Conservation (phyloP, 2,888 invertebrate genomes). For the Chalcis sispes region DNA sequence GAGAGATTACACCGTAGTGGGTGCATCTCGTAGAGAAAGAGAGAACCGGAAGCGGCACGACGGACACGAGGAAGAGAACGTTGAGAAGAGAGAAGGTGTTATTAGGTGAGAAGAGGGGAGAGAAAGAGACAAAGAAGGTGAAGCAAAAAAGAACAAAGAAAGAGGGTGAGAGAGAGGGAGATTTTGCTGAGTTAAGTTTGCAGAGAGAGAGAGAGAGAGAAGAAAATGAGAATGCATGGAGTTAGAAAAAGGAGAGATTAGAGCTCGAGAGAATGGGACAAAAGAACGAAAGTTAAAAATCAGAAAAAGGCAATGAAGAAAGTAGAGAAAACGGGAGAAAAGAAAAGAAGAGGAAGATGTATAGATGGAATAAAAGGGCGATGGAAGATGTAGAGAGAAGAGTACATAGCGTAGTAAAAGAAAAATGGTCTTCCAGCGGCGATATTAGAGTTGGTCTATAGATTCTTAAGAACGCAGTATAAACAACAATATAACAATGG, state of each 20-base stretch:
- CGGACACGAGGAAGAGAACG: not conserved
- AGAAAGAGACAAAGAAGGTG: not conserved
- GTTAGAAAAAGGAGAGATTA: no score
- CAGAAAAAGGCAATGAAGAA: not conserved
- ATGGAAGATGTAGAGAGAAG: not conserved
- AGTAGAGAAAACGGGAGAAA: not conserved
- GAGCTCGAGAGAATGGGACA: not conserved
- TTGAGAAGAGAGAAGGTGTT: not conserved
- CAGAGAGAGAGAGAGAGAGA: not conserved
- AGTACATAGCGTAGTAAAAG: no score
- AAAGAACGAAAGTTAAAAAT: constrained; percentile 3
- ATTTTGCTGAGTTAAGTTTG: no score
- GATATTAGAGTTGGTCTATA: no score
- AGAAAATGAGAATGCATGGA: not conserved
- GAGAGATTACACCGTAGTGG: constrained; percentile 45
- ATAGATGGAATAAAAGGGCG: no score
- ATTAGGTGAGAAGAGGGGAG: not conserved
- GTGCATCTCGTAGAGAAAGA: not conserved
- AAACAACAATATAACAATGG: no score
- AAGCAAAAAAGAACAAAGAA: no score
- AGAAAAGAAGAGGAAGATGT: no score
- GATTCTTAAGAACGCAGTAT: no score
- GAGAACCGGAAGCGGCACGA: not conserved
- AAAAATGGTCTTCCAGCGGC: not conserved
- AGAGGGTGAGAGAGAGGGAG: no score